A percentile compares a stretch with the other conserved stretches of the same genome.
These are phyloP conservation scores for Torymus tubicola DNA, from an alignment of 2,888 invertebrate species.

Conservation along the genomic window DNA sequence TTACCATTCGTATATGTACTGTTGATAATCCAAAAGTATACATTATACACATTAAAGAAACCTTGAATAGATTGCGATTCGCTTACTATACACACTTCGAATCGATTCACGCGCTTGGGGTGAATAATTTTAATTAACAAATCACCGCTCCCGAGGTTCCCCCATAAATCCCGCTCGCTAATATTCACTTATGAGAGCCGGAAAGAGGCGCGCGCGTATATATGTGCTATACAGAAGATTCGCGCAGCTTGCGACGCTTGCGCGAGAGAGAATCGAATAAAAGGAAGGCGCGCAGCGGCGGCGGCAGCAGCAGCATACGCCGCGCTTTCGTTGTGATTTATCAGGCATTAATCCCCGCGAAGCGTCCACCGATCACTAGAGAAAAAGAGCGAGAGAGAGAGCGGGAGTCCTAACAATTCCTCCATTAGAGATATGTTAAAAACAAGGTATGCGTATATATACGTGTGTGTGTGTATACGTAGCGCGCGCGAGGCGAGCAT, in stretches of 20 bases:
- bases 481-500: slow-evolving; percentile 30
- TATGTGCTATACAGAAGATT: slow-evolving; percentile 1
- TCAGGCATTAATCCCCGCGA: slow-evolving; percentile 55
- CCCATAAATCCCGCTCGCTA: slow-evolving; percentile 31
- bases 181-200: slow-evolving; percentile 13
- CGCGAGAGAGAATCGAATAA: slow-evolving; percentile 40
- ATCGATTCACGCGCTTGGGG: slow-evolving; percentile 22
- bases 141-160: slow-evolving; percentile 20
- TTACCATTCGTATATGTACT: no score
- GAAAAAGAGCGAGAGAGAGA: background rate
- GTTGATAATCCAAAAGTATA: no score
- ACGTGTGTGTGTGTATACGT: background rate
- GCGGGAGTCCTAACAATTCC: slow-evolving; percentile 48
- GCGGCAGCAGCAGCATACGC: slow-evolving; percentile 2
- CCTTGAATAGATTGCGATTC: no score
- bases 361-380: slow-evolving; percentile 52
- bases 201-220: slow-evolving; percentile 9
- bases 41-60: no score
- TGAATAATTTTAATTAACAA: slow-evolving; percentile 51
- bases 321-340: slow-evolving; percentile 34
- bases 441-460: slow-evolving; percentile 38
- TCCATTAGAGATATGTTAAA: slow-evolving; percentile 53
- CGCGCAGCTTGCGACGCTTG: slow-evolving; percentile 1
- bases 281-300: slow-evolving; percentile 28
- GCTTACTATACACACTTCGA: background rate